A percentile compares a stretch with the other conserved stretches of the same genome.
These are phyloP conservation scores for Zoanthus solanderi DNA, from an alignment of 92 coral and sea anemone genomes.

Conservation along the genomic window DNA sequence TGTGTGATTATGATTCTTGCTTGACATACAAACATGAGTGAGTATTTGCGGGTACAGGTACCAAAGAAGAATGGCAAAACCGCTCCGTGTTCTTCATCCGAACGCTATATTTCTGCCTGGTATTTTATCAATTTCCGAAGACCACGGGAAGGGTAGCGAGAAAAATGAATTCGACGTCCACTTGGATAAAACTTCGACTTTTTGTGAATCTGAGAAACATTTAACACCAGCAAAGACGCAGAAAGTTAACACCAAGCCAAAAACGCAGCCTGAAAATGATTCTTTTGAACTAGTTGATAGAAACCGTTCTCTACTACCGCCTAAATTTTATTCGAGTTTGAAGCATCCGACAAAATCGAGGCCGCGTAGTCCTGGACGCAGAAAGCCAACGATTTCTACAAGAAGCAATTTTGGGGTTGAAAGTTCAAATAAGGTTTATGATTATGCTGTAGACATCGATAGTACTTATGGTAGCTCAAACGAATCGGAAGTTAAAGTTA, in stretches of 20 bases:
- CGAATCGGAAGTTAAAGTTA: neutral
- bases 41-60: constrained; percentile 4
- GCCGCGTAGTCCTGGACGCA: constrained; percentile 80
- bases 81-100: constrained; percentile 49
- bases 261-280: constrained; percentile 1
- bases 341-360: constrained; percentile 83
- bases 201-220: neutral
- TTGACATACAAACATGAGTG: constrained; percentile 41
- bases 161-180: neutral
- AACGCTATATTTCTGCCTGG: constrained; percentile 82
- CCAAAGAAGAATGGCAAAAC: constrained; percentile 61
- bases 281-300: constrained; percentile 68
- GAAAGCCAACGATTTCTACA: constrained; percentile 66
- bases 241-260: neutral
- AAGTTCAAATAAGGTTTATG: constrained; percentile 20
- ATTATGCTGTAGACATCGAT: constrained; percentile 41
- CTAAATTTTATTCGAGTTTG: constrained; percentile 52
- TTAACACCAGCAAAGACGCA: neutral
- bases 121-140: constrained; percentile 19
- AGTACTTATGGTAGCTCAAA: constrained; percentile 16
- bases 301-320: constrained; percentile 69
- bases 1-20: constrained; percentile 13
- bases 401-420: constrained; percentile 51
- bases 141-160: neutral
- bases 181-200: neutral